phyloP scores from a whole-genome alignment of 2,888 invertebrate genomes.

The Sarcophaga rosellei region DNA sequence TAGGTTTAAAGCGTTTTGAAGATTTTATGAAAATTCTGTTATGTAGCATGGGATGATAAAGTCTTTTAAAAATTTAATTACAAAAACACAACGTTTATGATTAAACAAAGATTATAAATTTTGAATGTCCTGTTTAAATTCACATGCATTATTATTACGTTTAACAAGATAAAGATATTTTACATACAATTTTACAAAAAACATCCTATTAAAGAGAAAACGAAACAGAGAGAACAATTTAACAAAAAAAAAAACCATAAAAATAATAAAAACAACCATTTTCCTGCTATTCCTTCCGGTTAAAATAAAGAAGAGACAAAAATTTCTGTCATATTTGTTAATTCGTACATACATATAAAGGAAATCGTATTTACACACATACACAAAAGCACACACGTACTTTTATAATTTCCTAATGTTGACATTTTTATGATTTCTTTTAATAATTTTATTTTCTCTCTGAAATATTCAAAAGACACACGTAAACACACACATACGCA shows the following conservation, averaged over 20 bases:
- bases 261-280: background rate
- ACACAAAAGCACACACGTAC: background rate
- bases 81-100: too few relatives aligned
- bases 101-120: too few relatives aligned
- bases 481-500: background rate
- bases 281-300: background rate
- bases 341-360: background rate
- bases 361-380: background rate
- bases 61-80: too few relatives aligned
- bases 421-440: conserved; percentile 52
- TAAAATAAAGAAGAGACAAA: background rate
- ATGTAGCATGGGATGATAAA: too few relatives aligned
- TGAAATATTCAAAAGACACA: conserved; percentile 33
- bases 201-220: background rate
- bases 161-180: too few relatives aligned
- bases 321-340: background rate
- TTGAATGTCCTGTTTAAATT: too few relatives aligned
- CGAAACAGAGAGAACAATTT: background rate
- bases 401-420: conserved; percentile 42
- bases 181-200: background rate
- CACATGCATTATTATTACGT: too few relatives aligned
- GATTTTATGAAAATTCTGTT: too few relatives aligned
- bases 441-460: conserved; percentile 40
- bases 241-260: background rate
- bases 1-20: too few relatives aligned